Evolutionary conservation across 2,797 vertebrate genomes (phyloP).

Genomic region (Cuculus canorus): DNA sequence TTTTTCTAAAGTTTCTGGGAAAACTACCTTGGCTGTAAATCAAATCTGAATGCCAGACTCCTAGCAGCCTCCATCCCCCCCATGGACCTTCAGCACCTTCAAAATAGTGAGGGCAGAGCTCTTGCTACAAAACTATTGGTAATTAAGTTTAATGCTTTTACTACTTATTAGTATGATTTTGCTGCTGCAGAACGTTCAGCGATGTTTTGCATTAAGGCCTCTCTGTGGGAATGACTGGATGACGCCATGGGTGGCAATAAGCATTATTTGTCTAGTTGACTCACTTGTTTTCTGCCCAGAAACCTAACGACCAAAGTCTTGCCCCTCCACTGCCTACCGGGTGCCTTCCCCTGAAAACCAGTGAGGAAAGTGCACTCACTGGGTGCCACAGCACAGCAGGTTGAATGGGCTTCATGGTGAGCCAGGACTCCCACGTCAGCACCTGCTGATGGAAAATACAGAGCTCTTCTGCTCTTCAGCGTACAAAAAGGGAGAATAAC

Average conservation of each 20-base stretch:
- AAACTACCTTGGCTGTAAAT: not conserved
- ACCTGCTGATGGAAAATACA: constrained; percentile 54
- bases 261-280: not conserved
- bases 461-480: constrained; percentile 7
- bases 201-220: not conserved
- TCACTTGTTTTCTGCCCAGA: not conserved
- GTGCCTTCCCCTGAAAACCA: not conserved
- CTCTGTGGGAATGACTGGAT: not conserved
- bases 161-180: not conserved
- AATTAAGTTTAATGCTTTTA: not conserved
- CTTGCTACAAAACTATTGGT: not conserved
- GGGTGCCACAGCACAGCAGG: not conserved
- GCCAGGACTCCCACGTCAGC: constrained; percentile 11
- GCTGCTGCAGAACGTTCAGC: rapidly evolving
- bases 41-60: not conserved
- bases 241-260: not conserved
- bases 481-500: not conserved
- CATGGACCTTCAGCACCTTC: not conserved
- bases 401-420: not conserved
- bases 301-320: not conserved
- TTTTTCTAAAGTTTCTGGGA: not conserved
- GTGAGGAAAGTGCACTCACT: not conserved
- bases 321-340: not conserved
- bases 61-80: not conserved
- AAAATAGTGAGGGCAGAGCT: not conserved